Conservation (phyloP, 2,888 invertebrate genomes). For the Parochlus steinenii region DNA sequence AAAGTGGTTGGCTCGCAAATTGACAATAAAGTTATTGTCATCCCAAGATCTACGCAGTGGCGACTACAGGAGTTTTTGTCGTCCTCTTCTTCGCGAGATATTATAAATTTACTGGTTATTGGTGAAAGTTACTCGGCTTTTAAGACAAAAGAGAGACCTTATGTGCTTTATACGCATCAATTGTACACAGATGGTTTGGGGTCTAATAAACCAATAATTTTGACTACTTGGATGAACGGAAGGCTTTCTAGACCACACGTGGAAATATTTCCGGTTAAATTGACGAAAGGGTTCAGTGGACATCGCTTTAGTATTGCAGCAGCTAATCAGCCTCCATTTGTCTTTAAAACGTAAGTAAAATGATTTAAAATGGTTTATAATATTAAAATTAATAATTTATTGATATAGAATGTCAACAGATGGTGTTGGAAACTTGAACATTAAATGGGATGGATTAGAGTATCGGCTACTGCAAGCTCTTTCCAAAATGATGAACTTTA, state of each 20-base stretch:
- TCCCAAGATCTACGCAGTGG: slow-evolving; percentile 58
- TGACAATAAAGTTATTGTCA: slow-evolving; percentile 43
- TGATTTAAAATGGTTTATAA: not conserved
- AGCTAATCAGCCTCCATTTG: slow-evolving; percentile 56
- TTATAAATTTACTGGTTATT: slow-evolving; percentile 52
- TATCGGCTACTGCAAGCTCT: slow-evolving; percentile 44
- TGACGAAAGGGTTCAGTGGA: slow-evolving; percentile 50
- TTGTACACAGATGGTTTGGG: slow-evolving; percentile 58
- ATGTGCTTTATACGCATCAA: slow-evolving; percentile 56
- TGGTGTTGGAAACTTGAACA: slow-evolving; percentile 19
- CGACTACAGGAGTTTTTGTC: slow-evolving; percentile 52
- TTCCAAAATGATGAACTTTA: slow-evolving; percentile 49
- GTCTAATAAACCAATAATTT: slow-evolving; percentile 44
- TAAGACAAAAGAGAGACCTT: slow-evolving; percentile 41
- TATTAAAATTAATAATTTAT: not conserved
- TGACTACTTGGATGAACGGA: slow-evolving; percentile 54
- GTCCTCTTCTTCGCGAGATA: slow-evolving; percentile 41
- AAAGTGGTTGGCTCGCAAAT: slow-evolving; percentile 44
- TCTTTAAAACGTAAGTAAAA: slow-evolving; percentile 38
- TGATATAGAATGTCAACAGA: slow-evolving; percentile 21
- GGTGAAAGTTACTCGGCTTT: slow-evolving; percentile 44
- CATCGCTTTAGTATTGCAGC: slow-evolving; percentile 54
- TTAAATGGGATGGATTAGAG: slow-evolving; percentile 54
- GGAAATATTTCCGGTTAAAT: slow-evolving; percentile 52
- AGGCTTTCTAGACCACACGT: slow-evolving; percentile 42